Evolutionary conservation across 1,140 invertebrate species (phyloP), one percentile per base, ranked within the genome.

Genomic region (Rhagoletis zephyria): DNA sequence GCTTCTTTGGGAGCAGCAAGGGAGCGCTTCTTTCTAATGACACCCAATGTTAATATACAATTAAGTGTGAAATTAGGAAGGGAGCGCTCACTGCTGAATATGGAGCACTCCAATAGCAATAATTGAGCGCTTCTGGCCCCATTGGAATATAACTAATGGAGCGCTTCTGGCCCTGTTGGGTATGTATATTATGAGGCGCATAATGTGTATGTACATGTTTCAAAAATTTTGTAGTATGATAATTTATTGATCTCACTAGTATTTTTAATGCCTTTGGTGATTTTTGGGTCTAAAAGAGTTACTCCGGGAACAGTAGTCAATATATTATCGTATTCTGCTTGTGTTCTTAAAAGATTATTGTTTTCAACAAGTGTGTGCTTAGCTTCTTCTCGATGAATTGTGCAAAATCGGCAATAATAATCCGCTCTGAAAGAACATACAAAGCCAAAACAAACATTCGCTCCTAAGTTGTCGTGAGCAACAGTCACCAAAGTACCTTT

Each of bases 381-480:
- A 87, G 86, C 67, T 70, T 87, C 86, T 16, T 70, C 19, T 70
- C 86, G 86, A 87, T 70, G 48, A 42, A 87, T 87, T 48, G 40
- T 74, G 42, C 86, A 87, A 74, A 87, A 60, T 60, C 86, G 48
- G 67, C 65, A 87, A 70, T 74, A 87, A 65, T 87, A 48, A 6
- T 19, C 45, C 4, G 86, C 86, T 56, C 65, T 87, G 48, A 87
- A 87, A 12, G 86, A 87, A 30, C 16, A 64, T 19, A 87, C 86
- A 74, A 74, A 87, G 12, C 86, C 86, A 60, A 87, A 87, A 70
- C 51, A 70, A 87, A 70, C 6, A 74, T 87, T 87, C 42, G 65
- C 86, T 56, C 86, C 86, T 59, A 87, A 74, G 51, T 87, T 87
- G 65, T 87, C 86, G 51, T 87, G 86, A 60, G 64, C 67, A 60